Evolutionary conservation across 2,113 vertebrate species (phyloP).

Genomic region (Semicossyphus pulcher): DNA sequence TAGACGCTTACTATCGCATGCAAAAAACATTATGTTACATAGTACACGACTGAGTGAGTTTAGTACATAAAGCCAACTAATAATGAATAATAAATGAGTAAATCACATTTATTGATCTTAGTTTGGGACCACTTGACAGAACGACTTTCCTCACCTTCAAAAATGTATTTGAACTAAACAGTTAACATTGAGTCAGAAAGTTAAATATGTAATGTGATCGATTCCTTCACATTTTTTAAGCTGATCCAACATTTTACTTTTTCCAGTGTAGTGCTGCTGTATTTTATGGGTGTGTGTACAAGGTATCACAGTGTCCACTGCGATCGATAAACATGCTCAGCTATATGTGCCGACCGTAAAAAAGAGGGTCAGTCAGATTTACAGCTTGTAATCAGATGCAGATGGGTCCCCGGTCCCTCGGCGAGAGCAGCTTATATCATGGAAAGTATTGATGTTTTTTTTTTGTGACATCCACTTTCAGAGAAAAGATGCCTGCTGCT

Average conservation of each 20-base stretch:
- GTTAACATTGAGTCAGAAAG: not conserved
- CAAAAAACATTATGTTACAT: no score
- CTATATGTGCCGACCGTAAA: conserved; percentile 40
- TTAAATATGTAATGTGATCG: not conserved
- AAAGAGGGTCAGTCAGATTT: conserved; percentile 46
- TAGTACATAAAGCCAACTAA: no score
- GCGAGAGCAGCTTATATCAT: conserved; percentile 48
- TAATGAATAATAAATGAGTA: no score
- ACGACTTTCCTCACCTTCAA: no score
- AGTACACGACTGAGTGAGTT: no score
- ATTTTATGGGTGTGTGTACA: conserved; percentile 29
- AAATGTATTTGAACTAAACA: no score
- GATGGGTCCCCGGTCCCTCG: conserved; percentile 51
- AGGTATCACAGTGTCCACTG: conserved; percentile 32
- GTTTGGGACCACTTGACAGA: no score
- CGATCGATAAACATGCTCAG: conserved; percentile 58
- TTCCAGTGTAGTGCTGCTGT: not conserved
- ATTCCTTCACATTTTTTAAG: not conserved
- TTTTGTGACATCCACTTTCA: conserved; percentile 30
- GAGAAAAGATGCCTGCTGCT: conserved; percentile 41
- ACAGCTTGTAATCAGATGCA: conserved; percentile 69
- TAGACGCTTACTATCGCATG: no score
- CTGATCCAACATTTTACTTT: not conserved
- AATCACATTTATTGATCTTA: no score
- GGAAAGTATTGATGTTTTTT: conserved; percentile 47